Evolutionary conservation across 2,888 invertebrate genomes (phyloP).

Genomic region (Acanthosepion lycidas): DNA sequence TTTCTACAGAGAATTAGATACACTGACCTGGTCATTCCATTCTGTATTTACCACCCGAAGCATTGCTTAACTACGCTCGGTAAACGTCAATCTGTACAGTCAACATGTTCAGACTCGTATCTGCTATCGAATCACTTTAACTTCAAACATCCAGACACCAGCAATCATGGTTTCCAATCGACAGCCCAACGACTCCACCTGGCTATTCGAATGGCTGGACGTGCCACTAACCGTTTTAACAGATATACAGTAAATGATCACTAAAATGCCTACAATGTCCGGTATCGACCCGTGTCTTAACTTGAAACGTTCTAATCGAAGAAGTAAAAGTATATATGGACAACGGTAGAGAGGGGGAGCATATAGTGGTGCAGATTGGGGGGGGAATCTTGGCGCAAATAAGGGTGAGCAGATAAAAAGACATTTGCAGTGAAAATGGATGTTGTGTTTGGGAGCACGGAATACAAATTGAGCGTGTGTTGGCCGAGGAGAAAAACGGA

Average conservation of each 20-base stretch:
- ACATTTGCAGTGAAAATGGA: background rate
- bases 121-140: background rate
- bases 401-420: background rate
- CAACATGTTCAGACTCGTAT: background rate
- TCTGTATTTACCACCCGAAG: background rate
- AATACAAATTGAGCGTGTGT: background rate
- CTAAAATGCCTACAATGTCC: constrained; percentile 20
- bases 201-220: background rate
- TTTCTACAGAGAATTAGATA: no score
- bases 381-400: background rate
- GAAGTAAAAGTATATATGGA: background rate
- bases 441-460: background rate
- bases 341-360: background rate
- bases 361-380: background rate
- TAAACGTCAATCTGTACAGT: background rate
- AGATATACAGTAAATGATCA: background rate
- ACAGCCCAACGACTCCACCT: background rate
- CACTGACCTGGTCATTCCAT: background rate
- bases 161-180: background rate
- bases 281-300: background rate
- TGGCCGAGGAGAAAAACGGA: background rate
- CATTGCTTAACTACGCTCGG: background rate
- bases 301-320: constrained; percentile 16
- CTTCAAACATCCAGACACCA: background rate
- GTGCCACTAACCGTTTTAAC: background rate